Conservation (phyloP, 2,888 invertebrate species). For the Camptogramma bilineatum region DNA sequence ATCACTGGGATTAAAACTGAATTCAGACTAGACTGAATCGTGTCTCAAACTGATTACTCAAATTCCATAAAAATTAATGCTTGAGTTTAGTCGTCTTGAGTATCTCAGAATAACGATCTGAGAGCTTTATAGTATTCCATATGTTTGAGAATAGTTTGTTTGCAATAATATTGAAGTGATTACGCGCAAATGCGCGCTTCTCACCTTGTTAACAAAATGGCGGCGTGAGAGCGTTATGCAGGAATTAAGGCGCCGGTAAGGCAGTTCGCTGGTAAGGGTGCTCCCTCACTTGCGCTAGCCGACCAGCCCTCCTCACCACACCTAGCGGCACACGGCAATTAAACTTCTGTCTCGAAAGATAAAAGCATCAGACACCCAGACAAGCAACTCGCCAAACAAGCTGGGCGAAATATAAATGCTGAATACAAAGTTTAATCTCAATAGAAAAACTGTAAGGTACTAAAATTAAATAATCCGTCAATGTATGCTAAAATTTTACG, state of each 20-base stretch:
- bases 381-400: conserved; percentile 17
- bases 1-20: conserved; percentile 27
- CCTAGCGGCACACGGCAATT: conserved; percentile 86
- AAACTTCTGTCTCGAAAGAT: conserved; percentile 71
- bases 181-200: conserved; percentile 77
- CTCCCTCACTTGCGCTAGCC: conserved; percentile 96
- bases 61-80: background rate
- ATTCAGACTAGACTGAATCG: background rate
- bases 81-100: no score
- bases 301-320: conserved; percentile 94
- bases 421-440: conserved; percentile 73
- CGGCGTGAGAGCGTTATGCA: conserved; percentile 81
- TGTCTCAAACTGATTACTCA: background rate
- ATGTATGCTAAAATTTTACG: conserved; percentile 57
- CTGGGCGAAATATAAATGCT: conserved; percentile 65
- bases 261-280: conserved; percentile 98
- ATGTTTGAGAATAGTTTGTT: background rate
- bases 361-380: conserved; percentile 58
- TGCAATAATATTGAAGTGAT: conserved; percentile 70
- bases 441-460: conserved; percentile 57
- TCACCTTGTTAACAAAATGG: conserved; percentile 85
- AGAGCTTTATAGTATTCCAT: background rate
- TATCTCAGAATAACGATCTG: no score
- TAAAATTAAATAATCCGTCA: conserved; percentile 63
- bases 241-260: conserved; percentile 90